A percentile compares a stretch with the other conserved stretches of the same genome.
These are phyloP conservation scores for Saxicola maurus DNA, from an alignment of 2,797 vertebrate genomes.

Conservation along the genomic window DNA sequence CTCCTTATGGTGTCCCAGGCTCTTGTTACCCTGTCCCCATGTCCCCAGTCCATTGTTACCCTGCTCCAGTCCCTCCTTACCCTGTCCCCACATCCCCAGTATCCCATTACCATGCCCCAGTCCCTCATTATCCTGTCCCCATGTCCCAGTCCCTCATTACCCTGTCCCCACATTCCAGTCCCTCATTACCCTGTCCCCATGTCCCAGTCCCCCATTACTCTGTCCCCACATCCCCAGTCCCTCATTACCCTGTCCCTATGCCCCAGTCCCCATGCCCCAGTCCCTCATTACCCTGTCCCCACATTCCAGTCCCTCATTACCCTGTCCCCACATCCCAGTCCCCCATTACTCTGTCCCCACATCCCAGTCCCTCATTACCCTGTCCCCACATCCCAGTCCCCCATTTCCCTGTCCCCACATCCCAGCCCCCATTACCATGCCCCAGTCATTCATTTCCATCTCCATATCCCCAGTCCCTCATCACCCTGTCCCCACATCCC, in stretches of 20 bases:
- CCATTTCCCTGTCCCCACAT: accelerated
- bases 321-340: no score
- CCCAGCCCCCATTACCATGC: no score
- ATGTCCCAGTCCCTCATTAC: accelerated
- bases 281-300: no score
- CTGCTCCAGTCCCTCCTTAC: neutral
- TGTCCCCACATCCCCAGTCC: neutral
- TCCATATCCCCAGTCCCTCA: no score
- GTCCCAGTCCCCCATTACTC: accelerated
- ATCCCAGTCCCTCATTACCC: no score
- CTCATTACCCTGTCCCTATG: accelerated
- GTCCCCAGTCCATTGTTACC: neutral
- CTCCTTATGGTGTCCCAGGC: no score
- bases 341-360: no score
- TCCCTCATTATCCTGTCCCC: no score
- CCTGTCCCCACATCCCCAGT: neutral
- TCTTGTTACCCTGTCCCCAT: accelerated
- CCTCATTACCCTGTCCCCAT: accelerated
- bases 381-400: neutral
- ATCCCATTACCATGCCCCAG: accelerated
- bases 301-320: no score
- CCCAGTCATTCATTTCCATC: no score
- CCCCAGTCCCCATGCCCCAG: no score
- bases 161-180: accelerated
- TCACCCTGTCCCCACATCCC: neutral